A percentile compares a stretch with the other conserved stretches of the same genome.
phyloP scores from a whole-genome alignment of 1,140 invertebrate species.

The Lordiphosa stackelbergi region DNA sequence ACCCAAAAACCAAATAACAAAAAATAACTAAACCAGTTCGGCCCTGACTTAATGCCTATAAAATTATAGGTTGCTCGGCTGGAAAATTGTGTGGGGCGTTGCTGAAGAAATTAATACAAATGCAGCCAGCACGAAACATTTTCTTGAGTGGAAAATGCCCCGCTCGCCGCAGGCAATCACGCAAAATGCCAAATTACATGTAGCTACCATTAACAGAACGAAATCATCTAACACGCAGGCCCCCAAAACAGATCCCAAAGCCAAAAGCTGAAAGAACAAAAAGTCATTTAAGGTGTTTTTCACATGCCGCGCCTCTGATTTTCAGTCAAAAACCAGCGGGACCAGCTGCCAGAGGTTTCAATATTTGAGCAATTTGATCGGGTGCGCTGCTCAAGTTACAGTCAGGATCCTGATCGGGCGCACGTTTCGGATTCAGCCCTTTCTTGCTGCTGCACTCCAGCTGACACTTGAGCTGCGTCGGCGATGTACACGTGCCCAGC shows the following conservation, averaged over 20 bases:
- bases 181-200: constrained; percentile 75
- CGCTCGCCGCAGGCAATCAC: constrained; percentile 69
- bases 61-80: constrained; percentile 67
- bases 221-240: constrained; percentile 69
- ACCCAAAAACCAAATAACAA: constrained; percentile 10
- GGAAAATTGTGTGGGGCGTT: constrained; percentile 71
- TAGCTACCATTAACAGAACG: constrained; percentile 70
- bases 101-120: constrained; percentile 69
- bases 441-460: constrained; percentile 13
- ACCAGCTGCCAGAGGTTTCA: constrained; percentile 13
- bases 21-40: constrained; percentile 49
- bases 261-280: constrained; percentile 8
- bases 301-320: constrained; percentile 39
- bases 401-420: constrained; percentile 13
- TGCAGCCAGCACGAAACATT: constrained; percentile 49
- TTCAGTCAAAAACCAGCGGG: constrained; percentile 26
- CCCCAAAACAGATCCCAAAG: constrained; percentile 14
- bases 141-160: constrained; percentile 60
- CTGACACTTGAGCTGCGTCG: constrained; percentile 18
- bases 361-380: constrained; percentile 2
- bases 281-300: constrained; percentile 70
- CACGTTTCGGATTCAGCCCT: constrained; percentile 7
- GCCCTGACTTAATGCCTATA: constrained; percentile 66
- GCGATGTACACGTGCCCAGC: constrained; percentile 58
- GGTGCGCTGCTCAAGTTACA: constrained; percentile 30